Base-by-base conservation (phyloP, 2,113 vertebrate species). In the Uria lomvia region DNA sequence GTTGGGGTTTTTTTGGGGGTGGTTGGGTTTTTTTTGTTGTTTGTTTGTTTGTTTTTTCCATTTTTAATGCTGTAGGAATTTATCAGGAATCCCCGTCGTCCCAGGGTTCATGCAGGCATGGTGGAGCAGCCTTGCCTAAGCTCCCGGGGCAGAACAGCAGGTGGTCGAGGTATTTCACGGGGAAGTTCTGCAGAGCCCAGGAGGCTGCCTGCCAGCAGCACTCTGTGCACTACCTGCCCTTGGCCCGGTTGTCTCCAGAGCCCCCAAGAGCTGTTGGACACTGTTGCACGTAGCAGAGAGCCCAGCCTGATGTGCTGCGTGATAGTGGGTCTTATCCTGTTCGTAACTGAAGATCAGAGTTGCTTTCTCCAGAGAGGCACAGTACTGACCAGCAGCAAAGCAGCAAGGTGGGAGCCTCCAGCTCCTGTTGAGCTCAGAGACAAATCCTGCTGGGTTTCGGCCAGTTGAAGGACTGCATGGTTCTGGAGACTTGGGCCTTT, bases 221-320 rank as follows among this genome's bases (percentile, higher is more conserved):
- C n/a, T 38, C 58, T 29, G 26, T 8, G 3, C 0, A 1, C 53
- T 42, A 2, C 27, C 40, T 30, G 40, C 5, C 53, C 49, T 43
- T 2, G 8, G n/a, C 12, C 23, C 9, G 1, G 60, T 5, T 27
- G 16, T 22, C 34, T 80, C 22, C 82, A 63, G 73, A 71, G 78
- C 34, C 22, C 11, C 15, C 6, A 4, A 7, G 73, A 32, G 20
- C 58, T 80, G 36, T 2, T 52, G 77, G 63, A 27, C 15, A 8
- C 38, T 5, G 7, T 21, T 21, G 40, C 8, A 29, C 2, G 0
- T 6, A 32, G 43, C 53, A 56, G 73, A 45, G 56, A 59, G 45
- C 32, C 62, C 60, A 42, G 53, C 36, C 3, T 0, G 11, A 23
- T 58, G 17, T 2, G 0, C 16, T 45, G 36, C 3, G 0, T 12